Percentiles rank a stretch among this genome's conserved stretches.
phyloP scores from a whole-genome alignment of 2,113 vertebrate species.

The Zootoca vivipara region DNA sequence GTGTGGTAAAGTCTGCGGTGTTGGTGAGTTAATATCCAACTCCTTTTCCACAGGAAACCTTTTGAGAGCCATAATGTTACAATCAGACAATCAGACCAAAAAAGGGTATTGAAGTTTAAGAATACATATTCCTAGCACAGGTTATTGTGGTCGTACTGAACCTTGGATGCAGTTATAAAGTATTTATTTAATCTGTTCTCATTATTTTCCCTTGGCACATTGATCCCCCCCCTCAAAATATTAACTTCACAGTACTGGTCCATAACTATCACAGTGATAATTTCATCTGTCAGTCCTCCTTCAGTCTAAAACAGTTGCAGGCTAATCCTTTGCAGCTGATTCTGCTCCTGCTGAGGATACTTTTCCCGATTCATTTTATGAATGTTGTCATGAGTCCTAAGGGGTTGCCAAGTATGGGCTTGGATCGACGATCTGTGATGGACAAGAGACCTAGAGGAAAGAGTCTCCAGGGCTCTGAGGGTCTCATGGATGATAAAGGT shows the following conservation, averaged over 20 bases:
- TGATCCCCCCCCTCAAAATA: background rate
- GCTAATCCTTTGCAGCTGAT: background rate
- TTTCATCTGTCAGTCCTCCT: background rate
- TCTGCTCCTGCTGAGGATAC: background rate
- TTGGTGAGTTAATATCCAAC: conserved; percentile 54
- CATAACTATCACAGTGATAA: background rate
- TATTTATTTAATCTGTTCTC: background rate
- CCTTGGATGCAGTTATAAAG: background rate
- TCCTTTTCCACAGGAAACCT: conserved; percentile 61
- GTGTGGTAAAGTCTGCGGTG: conserved; percentile 13
- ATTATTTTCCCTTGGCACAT: background rate
- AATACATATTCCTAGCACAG: accelerated
- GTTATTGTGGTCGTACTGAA: background rate
- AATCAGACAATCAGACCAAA: conserved; percentile 31
- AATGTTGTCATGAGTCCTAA: too few relatives aligned
- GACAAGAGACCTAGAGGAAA: too few relatives aligned
- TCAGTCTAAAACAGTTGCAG: background rate
- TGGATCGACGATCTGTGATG: too few relatives aligned
- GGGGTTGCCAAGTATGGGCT: too few relatives aligned
- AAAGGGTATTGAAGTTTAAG: conserved; percentile 29
- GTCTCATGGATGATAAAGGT: too few relatives aligned
- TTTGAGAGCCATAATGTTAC: conserved; percentile 53
- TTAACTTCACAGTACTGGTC: background rate
- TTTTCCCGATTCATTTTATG: background rate
- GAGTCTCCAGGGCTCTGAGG: background rate